Base-by-base conservation (phyloP, 2,888 invertebrate species). In the Oscheius sp. region DNA sequence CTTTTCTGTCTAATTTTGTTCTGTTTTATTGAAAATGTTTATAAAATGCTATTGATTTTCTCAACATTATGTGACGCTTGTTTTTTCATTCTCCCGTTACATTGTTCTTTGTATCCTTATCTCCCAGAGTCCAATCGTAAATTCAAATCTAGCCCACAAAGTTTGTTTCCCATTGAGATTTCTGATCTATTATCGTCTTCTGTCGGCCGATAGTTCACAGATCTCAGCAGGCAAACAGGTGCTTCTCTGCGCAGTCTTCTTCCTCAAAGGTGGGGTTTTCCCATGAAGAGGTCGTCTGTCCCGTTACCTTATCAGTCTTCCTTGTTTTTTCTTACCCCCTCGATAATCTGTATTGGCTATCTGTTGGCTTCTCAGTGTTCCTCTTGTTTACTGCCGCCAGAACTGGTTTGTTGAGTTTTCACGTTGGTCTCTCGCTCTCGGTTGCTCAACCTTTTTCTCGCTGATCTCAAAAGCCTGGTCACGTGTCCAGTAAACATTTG, bases 181-280 rank as follows among this genome's bases (percentile, higher is more conserved):
- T 29, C 11, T 58, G 58, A 58, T 58, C 58, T 58, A 32, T 63
- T 55, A 35, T 68, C 35, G 21, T 29, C 53, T 68, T 37, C 37
- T 33, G 42, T 68, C 55, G n/a, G 11, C 68, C 53, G 68, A 68
- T 68, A 68, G 68, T 68, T 68, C 68, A 68, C 68, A 55, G 68
- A 68, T 68, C 68, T 35, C 13, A 32, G 9, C 11, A 33, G 29
- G 13, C 55, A 68, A 68, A 42, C 42, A 55, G 55, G 53, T 68
- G 68, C 55, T 32, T 32, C 9, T 35, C 35, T 35, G 68, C 68
- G 48, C 63, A 63, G 48, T 63, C 5, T 13, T 58, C 62, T 47
- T 42, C 63, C 42, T 42, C 11, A 63, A 48, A 63, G 37, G 7
- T 62, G 62, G 62, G n/a, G 2, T 60, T 33, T 60, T 35, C 42